Evolutionary conservation across 2,113 vertebrate genomes (phyloP), one percentile per base, ranked within the genome.

Genomic region (Reinhardtius hippoglossoides): DNA sequence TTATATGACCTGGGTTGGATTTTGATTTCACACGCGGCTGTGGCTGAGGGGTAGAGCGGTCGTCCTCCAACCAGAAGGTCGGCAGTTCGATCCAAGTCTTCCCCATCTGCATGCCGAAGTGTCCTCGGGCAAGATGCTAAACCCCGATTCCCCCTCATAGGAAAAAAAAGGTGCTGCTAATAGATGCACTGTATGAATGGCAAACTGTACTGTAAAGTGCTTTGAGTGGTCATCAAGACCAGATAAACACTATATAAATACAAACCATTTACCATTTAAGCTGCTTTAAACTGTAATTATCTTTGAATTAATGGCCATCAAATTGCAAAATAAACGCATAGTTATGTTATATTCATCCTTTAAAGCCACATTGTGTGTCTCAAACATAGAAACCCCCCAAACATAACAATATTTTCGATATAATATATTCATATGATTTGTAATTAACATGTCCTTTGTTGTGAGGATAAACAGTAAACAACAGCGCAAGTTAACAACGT

Each of bases 1-100:
- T 73, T 58, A 54, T 35, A 37, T 76, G 78, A 70, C 67, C 78
- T 72, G 70, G 24, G 70, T 1, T 59, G 18, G 40, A 66, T 62
- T 63, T 35, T 68, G 60, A 69, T 64, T 66, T 68, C 50, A 77
- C 60, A 59, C 50, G 35, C 23, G 58, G 74, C 55, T 80, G 31
- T 31, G 31, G 31, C 31, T 31, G 26, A 27, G 26, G 27, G 27
- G 27, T 27, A 24, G 24, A 24, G 24, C 24, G 24, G 24, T 24
- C 2, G 24, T 24, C 24, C 24, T 31, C 31, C 31, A 31, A 31
- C 31, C 31, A 31, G 31, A 31, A 31, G 31, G 31, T 31, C 31
- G 31, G 31, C 31, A 31, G 31, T 31, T 31, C 31, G 6, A 31
- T 31, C 31, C 6, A 6, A 31, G 31, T 31, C 31, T 31, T 31